Base-by-base conservation (phyloP, 1,140 invertebrate species). In the Hyposmocoma kahamanoa region DNA sequence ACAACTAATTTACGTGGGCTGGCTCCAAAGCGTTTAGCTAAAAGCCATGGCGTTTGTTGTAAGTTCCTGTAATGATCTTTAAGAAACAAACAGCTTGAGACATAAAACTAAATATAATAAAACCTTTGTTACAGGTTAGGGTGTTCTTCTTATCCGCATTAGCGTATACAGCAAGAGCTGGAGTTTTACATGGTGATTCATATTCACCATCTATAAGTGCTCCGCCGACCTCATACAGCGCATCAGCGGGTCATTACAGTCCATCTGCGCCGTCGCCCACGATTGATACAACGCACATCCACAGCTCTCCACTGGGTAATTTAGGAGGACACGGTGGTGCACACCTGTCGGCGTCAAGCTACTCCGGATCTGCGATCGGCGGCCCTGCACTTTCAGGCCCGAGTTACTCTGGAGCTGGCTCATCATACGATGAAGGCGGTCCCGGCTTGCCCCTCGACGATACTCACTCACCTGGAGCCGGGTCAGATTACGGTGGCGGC, bases 1-100 rank as follows among this genome's bases (percentile, higher is more conserved):
- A 79, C 81, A 80, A 74, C 75, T 67, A 61, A 44, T 56, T 69
- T 39, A 48, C 53, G 52, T 70, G 54, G 52, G 61, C 65, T 76
- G 82, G 81, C 81, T 80, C 72, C 48, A 53, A 60, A 68, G 79
- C 82, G 82, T 55, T 82, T 85, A 85, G 81, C 81, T 85, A 83
- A 72, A 59, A 85, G 81, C 79, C 81, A 85, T 85, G 77, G 74
- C 71, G 58, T 82, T 82, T 72, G 60, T 82, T 78, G 81, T 85
- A 75, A 83, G 81, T 85, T 39, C 32, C 59, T 46, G 15, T 39
- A 24, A 58, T 50, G 20, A 26, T 26, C 6, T 38, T 17, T 19
- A 38, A 39, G 1, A 39, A 36, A 3, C 1, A 26, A 38, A 22
- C 38, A n/a, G n/a, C n/a, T n/a, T n/a, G n/a, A 22, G 17, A 36